These are phyloP conservation scores for Sipha maydis DNA, from an alignment of 2,888 invertebrate species.

Conservation along the genomic window DNA sequence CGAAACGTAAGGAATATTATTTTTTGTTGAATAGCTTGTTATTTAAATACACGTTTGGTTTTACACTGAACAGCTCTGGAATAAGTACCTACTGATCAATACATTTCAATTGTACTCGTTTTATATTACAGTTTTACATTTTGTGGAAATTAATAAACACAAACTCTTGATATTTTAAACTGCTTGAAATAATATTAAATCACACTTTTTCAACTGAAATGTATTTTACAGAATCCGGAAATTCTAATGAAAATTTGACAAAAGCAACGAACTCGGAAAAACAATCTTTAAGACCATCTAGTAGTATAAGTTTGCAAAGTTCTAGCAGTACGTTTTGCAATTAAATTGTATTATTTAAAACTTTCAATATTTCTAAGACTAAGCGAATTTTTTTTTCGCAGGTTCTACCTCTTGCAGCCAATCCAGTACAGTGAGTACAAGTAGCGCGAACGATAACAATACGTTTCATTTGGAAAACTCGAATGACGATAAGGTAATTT, in stretches of 20 bases:
- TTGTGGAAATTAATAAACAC: background rate
- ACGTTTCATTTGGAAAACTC: slow-evolving; percentile 70
- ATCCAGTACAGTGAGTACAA: slow-evolving; percentile 80
- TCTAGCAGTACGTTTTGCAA: slow-evolving; percentile 71
- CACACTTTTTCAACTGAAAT: background rate
- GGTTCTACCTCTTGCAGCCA: slow-evolving; percentile 83
- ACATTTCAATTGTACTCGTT: background rate
- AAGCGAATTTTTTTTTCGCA: slow-evolving; percentile 65
- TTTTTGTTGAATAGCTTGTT: no score
- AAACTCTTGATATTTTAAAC: background rate
- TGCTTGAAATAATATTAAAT: slow-evolving; percentile 16
- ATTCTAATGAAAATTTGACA: slow-evolving; percentile 55
- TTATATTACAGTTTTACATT: background rate
- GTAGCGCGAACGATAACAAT: slow-evolving; percentile 84
- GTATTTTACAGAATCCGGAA: slow-evolving; percentile 35
- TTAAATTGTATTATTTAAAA: background rate
- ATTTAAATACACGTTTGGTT: no score
- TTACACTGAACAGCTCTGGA: no score
- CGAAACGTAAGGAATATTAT: slow-evolving; percentile 64
- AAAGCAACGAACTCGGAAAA: slow-evolving; percentile 33
- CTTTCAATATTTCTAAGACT: background rate
- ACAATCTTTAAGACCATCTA: slow-evolving; percentile 71
- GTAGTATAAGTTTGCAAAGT: slow-evolving; percentile 77
- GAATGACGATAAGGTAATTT: slow-evolving; percentile 44
- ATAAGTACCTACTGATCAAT: background rate